These are phyloP conservation scores for Noctua pronuba DNA, from an alignment of 2,888 invertebrate species.

Conservation along the genomic window DNA sequence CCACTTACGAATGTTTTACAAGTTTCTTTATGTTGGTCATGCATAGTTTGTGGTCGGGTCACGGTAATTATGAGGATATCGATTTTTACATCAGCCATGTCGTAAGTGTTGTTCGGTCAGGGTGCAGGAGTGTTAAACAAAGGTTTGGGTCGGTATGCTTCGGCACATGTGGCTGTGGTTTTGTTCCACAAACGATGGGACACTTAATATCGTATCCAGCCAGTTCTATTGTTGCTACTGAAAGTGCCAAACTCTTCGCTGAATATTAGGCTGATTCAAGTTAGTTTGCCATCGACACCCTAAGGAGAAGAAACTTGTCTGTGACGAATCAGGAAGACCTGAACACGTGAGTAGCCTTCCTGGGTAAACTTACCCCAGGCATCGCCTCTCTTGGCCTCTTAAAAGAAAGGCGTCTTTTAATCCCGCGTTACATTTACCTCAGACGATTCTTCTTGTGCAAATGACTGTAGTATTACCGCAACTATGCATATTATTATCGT, in stretches of 20 bases:
- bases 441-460: not conserved
- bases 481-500: not conserved
- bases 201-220: not conserved
- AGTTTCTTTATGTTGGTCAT: not conserved
- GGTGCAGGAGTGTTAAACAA: not conserved
- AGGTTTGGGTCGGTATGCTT: not conserved
- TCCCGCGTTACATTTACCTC: not conserved
- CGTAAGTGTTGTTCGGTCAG: not conserved
- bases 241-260: not conserved
- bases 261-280: not conserved
- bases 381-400: not conserved
- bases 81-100: conserved; percentile 3
- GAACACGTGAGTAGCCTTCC: not conserved
- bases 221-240: not conserved
- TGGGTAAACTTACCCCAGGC: conserved; percentile 1
- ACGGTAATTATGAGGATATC: not conserved
- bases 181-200: not conserved
- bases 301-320: not conserved
- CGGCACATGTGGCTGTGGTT: not conserved
- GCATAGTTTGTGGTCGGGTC: not conserved
- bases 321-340: not conserved
- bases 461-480: too few relatives aligned
- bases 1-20: not conserved
- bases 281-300: not conserved
- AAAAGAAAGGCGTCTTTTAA: not conserved